Base-by-base conservation (phyloP, 1,140 invertebrate species). In the Aphidius ervi region DNA sequence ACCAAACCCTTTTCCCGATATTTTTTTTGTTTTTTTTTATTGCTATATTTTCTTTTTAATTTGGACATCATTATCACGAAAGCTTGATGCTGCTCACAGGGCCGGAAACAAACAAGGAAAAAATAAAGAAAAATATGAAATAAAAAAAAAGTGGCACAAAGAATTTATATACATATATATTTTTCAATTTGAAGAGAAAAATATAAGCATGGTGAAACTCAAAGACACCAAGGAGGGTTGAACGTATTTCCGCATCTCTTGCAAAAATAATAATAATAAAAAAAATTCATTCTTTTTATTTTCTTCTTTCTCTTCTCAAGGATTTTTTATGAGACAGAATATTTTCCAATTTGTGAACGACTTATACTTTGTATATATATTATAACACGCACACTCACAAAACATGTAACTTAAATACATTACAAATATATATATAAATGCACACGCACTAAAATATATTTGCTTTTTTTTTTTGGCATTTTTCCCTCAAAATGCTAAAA, bases 301-400 rank as follows among this genome's bases (percentile, higher is more conserved):
- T 39, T 56, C 10, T 16, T 4, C 52, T 10, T 39, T 39, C 10
- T 37, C 31, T 43, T 45, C 23, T 40, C 6, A 20, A 42, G 41
- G 40, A 45, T 56, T 56, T 40, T 46, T 6, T 10, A 57, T 45
- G 46, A 46, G 55, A 46, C 41, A 64, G 49, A 59, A 65, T 62
- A 65, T 65, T 65, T 59, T 57, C 49, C 63, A 62, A 65, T 62
- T 62, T 53, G 39, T 50, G 31, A 9, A 58, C 57, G 40, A 54
- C 52, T 41, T 54, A 54, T 20, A 37, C 52, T 40, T 6, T 42
- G 42, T 37, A n/a, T 16, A 52, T 23, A n/a, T 52, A n/a, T 52
- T 52, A 39, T 39, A 52, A 31, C 49, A 39, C 9, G 9, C 37
- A 48, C 59, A 20, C 39, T 16, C 31, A 7, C 50, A 57, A 40